phyloP scores from a whole-genome alignment of 2,888 invertebrate species.

The Acanthoscelides obtectus region DNA sequence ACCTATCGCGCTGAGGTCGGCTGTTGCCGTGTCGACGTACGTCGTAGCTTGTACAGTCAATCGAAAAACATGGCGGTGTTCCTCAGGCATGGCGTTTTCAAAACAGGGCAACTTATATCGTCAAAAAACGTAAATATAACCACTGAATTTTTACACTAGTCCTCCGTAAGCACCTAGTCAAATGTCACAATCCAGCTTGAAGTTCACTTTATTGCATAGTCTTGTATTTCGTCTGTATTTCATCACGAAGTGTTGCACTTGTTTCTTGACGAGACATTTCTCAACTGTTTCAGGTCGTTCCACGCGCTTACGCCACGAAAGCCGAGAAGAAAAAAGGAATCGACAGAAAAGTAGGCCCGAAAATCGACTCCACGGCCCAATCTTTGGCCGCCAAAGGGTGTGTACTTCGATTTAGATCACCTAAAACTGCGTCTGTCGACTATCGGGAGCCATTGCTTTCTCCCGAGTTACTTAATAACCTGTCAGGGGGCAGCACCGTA shows the following conservation, averaged over 20 bases:
- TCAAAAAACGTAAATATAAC: conserved; percentile 47
- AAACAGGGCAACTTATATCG: conserved; percentile 40
- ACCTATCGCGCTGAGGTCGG: conserved; percentile 8
- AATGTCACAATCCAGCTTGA: conserved; percentile 12
- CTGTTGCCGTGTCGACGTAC: conserved; percentile 18
- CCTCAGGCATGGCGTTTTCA: conserved; percentile 52
- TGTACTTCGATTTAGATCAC: conserved; percentile 37
- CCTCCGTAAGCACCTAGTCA: conserved; percentile 11
- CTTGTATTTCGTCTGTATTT: conserved; percentile 9
- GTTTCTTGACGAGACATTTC: conserved; percentile 22
- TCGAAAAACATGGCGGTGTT: conserved; percentile 57
- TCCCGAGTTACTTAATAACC: conserved; percentile 25
- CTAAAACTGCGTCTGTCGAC: conserved; percentile 30
- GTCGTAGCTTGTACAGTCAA: conserved; percentile 32
- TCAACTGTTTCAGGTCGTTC: conserved; percentile 33
- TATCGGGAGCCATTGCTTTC: conserved; percentile 42
- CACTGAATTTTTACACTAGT: conserved; percentile 16
- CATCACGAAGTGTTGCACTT: conserved; percentile 23
- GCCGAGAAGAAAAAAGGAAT: conserved; percentile 45
- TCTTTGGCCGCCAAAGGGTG: conserved; percentile 69
- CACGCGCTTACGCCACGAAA: conserved; percentile 43
- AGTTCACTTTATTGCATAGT: conserved; percentile 18
- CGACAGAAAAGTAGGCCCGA: conserved; percentile 45
- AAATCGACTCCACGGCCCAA: conserved; percentile 54
- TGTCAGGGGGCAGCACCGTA: conserved; percentile 38